A percentile compares a stretch with the other conserved stretches of the same genome.
phyloP scores from a whole-genome alignment of 2,113 vertebrate genomes.

The Anseranas semipalmata region DNA sequence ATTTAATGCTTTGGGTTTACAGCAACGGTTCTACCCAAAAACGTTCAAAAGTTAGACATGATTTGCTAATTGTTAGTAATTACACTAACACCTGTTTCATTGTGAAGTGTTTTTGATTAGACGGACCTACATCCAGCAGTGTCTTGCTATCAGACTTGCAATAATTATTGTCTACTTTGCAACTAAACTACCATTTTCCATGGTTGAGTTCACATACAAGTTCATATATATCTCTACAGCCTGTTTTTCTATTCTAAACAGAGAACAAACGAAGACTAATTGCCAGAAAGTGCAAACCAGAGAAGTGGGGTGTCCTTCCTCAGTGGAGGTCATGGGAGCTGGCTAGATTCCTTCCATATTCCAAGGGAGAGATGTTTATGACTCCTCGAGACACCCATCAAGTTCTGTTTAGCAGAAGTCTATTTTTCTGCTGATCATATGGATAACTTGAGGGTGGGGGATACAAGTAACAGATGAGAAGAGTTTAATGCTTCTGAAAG shows the following conservation, averaged over 20 bases:
- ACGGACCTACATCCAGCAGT: background rate
- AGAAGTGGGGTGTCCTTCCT: background rate
- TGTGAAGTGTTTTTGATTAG: background rate
- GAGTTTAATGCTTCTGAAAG: background rate
- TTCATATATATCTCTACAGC: accelerated
- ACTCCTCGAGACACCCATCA: background rate
- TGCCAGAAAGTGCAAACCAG: accelerated
- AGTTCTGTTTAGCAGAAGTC: background rate
- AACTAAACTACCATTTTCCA: background rate
- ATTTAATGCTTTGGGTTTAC: background rate
- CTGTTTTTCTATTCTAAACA: background rate
- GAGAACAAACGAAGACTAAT: background rate
- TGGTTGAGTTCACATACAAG: background rate
- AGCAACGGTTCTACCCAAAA: background rate
- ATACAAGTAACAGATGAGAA: background rate
- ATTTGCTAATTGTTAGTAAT: background rate
- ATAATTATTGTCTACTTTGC: background rate
- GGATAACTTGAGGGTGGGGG: background rate
- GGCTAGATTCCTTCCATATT: background rate
- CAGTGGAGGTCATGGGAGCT: accelerated
- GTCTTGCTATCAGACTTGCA: background rate
- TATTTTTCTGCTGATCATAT: background rate
- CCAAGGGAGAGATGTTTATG: background rate
- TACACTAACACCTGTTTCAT: accelerated
- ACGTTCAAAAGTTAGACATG: background rate